A percentile compares a stretch with the other conserved stretches of the same genome.
Conservation (phyloP, 2,113 vertebrate genomes). For the Proteles cristata region DNA sequence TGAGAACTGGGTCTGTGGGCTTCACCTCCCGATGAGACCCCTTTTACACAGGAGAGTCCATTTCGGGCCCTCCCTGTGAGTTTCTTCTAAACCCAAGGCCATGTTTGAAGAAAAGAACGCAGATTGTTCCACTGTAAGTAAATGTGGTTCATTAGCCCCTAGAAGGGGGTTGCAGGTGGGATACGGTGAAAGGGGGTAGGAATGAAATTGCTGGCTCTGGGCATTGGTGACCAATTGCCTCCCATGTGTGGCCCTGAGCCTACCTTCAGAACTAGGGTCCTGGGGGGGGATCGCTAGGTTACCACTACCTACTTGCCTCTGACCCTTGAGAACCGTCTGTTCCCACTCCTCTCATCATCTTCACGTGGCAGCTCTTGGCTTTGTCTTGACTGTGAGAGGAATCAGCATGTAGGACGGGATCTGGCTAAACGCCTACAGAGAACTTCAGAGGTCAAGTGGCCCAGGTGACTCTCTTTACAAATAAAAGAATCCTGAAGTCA, state of each 20-base stretch:
- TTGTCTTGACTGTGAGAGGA: neutral
- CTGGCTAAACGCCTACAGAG: neutral
- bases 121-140: neutral
- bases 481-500: neutral
- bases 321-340: neutral
- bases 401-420: neutral
- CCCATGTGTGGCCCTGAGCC: neutral
- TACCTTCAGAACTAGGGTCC: neutral
- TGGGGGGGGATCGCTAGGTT: neutral
- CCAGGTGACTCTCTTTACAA: neutral
- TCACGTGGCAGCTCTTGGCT: neutral
- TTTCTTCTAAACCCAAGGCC: neutral
- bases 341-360: accelerated
- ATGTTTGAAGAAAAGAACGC: neutral
- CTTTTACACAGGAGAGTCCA: neutral
- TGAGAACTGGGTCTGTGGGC: neutral
- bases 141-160: neutral
- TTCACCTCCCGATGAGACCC: neutral
- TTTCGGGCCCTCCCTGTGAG: neutral
- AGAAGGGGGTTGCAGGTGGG: neutral
- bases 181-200: neutral
- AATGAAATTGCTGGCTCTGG: neutral
- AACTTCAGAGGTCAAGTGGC: neutral
- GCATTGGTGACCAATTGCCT: neutral
- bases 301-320: neutral